Evolutionary conservation across 1,140 invertebrate genomes (phyloP), one percentile per base, ranked within the genome.

Genomic region (Bombus balteatus): DNA sequence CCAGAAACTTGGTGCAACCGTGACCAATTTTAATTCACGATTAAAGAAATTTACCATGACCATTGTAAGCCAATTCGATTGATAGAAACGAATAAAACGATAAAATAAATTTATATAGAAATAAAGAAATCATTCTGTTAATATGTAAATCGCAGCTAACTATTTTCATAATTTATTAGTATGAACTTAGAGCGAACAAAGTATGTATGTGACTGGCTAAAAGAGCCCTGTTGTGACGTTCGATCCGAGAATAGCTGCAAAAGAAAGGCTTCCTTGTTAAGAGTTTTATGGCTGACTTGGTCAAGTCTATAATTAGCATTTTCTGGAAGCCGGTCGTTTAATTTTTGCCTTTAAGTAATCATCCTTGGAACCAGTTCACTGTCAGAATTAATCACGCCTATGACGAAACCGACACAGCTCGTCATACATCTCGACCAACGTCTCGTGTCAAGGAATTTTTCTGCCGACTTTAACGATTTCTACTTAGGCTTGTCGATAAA

Each of bases 241-340:
- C 39, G 5, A n/a, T n/a, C 39, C 70, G 12, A 72, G 72, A 47
- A 74, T 74, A 47, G 32, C 47, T 75, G 4, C n/a, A 22, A 53
- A 53, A 53, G 47, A 53, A 53, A 53, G 47, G 47, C 15, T 53
- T 53, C 47, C 47, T 53, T 53, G 47, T 53, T 53, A 53, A 53
- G 32, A 75, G 43, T 37, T 53, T 37, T 34, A 25, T 37, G 18
- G 53, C 32, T 37, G 73, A 37, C 47, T 22, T 57, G 47, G 73
- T 37, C 73, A 75, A 22, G 25, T 37, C 34, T 57, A 75, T 57
- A 37, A 75, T 75, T 75, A 57, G 25, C 47, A 37, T 28, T 75
- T 57, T 57, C 47, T 75, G 22, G 22, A 28, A 75, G 53, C 8
- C 28, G 28, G 13, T 32, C 41, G 72, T 41, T 43, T n/a, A 47